Evolutionary conservation across 2,113 vertebrate species (phyloP), one percentile per base, ranked within the genome.

Genomic region (Lophius piscatorius): DNA sequence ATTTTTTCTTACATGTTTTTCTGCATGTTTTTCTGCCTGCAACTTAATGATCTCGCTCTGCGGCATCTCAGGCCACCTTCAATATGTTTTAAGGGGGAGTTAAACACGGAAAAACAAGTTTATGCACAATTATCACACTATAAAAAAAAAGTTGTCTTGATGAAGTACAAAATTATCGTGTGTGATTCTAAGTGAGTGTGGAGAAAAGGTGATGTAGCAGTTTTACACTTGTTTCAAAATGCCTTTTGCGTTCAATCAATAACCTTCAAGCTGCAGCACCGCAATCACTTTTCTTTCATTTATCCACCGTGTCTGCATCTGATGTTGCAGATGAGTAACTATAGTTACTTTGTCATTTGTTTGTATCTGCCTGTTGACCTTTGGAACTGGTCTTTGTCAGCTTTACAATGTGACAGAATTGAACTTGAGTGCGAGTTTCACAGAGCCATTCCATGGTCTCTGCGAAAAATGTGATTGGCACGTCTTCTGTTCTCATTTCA

Each of bases 261-360:
- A 39, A 51, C 20, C 21, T 50, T 23, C n/a, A 17, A 26, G 18
- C 17, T 64, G 40, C 60, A 63, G 16, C 48, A 62, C 66, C 69
- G 63, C 60, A n/a, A 21, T 56, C 34, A 51, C 17, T 31, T 29
- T 49, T 33, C 47, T 31, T 50, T 35, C 10, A 14, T 68, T 36
- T 1, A 34, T 65, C 40, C 54, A 4, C 28, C 24, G 34, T 60
- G 74, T 41, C 55, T 42, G 14, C 11, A 34, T 22, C 9, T 66
- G 69, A 74, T 21, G 23, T 17, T 68, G 57, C 45, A 55, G 54
- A 68, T 72, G 68, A 76, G 76, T 80, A 74, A 70, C 72, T 28
- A 51, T 58, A 35, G 75, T 45, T 39, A 28, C 64, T 59, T 16
- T 46, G 35, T 28, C 57, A 71, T 70, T 9, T 41, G 56, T 69